Evolutionary conservation across 1,140 invertebrate genomes (phyloP).

Genomic region (Contarinia nasturtii): DNA sequence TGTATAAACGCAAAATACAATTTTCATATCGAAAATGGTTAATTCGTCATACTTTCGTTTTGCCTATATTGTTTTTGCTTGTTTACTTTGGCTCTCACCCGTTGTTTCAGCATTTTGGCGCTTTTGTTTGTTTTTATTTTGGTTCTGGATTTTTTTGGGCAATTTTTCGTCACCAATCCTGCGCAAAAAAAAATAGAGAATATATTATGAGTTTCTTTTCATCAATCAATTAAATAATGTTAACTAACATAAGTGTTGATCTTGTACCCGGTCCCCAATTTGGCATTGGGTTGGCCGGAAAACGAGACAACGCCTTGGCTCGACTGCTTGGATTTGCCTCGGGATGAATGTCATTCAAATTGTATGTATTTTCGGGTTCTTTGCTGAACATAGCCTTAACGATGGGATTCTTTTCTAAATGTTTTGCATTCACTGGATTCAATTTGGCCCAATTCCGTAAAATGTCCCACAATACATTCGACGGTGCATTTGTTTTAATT

Average conservation of each 20-base stretch:
- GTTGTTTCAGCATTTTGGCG: no score
- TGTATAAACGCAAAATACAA: no score
- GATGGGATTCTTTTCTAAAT: conserved; percentile 31
- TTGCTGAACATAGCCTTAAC: conserved; percentile 35
- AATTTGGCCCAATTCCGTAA: conserved; percentile 59
- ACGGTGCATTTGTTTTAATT: conserved; percentile 86
- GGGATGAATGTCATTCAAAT: conserved; percentile 41
- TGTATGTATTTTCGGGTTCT: conserved; percentile 29
- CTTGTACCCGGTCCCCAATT: conserved; percentile 79
- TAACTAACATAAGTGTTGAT: conserved; percentile 42
- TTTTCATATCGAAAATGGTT: no score
- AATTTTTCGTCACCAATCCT: conserved; percentile 37
- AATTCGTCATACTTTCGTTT: no score
- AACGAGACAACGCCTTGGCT: conserved; percentile 52
- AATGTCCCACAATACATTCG: conserved; percentile 81
- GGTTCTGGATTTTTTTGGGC: conserved; percentile 34
- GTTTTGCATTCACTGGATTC: conserved; percentile 36
- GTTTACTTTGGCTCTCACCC: no score
- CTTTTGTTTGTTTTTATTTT: conserved; percentile 35
- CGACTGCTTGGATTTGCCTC: conserved; percentile 65
- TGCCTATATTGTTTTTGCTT: no score
- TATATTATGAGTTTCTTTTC: conserved; percentile 2
- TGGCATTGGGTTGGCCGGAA: conserved; percentile 67
- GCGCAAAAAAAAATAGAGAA: conserved; percentile 9
- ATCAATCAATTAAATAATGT: background rate